Conservation (phyloP, 2,888 invertebrate genomes). For the Agriopis aurantiaria region DNA sequence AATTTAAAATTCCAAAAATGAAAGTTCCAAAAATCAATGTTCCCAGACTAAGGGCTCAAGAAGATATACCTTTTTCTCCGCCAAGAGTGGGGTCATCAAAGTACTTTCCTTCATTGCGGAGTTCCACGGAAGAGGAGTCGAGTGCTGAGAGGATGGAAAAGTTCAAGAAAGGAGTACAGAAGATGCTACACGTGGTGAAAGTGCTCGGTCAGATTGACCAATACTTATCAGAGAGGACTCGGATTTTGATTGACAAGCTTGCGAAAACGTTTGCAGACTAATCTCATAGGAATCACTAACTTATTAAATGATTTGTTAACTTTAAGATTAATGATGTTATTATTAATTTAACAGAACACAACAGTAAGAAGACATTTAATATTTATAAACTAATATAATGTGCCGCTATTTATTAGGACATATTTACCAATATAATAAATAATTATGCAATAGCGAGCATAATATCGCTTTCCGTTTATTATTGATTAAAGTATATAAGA, state of each 20-base stretch:
- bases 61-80: conserved; percentile 46
- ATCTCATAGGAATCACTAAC: conserved; percentile 15
- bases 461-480: neutral
- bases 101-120: conserved; percentile 55
- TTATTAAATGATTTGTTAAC: neutral
- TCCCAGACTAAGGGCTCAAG: conserved; percentile 61
- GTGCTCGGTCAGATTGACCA: conserved; percentile 77
- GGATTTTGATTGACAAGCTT: conserved; percentile 76
- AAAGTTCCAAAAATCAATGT: conserved; percentile 63
- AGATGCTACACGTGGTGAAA: conserved; percentile 77
- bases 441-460: neutral
- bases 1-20: conserved; percentile 58
- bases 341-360: neutral
- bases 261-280: conserved; percentile 73
- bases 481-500: conserved; percentile 49
- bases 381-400: too few relatives aligned
- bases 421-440: too few relatives aligned
- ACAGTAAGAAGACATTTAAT: neutral
- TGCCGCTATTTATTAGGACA: too few relatives aligned
- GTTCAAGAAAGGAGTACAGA: conserved; percentile 78
- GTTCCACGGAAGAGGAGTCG: conserved; percentile 62
- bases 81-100: conserved; percentile 67
- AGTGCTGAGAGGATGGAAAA: conserved; percentile 77
- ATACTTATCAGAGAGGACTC: conserved; percentile 75
- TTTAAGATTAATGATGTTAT: neutral